These are phyloP conservation scores for Petrocephalus schoutedeni DNA, from an alignment of 2,797 vertebrate species.

Conservation along the genomic window DNA sequence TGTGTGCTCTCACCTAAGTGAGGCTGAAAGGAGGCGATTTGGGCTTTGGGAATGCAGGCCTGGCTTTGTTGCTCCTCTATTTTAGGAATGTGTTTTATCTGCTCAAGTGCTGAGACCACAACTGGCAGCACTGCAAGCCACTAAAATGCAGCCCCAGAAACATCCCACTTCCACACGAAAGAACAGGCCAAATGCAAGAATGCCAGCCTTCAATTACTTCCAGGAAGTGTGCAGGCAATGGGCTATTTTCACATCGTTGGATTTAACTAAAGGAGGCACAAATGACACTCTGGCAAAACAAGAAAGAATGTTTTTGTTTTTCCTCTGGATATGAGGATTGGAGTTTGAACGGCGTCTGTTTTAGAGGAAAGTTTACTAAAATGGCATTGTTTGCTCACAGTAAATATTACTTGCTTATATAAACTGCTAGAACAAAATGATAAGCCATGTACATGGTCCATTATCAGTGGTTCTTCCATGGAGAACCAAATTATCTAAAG, in stretches of 20 bases:
- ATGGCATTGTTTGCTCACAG: background rate
- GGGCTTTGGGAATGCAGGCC: constrained; percentile 20
- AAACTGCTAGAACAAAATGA: background rate
- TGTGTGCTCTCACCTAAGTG: background rate
- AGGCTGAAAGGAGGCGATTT: background rate
- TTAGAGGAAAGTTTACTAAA: background rate
- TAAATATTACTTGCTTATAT: background rate
- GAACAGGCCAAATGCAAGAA: constrained; percentile 24
- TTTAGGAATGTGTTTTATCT: constrained; percentile 44
- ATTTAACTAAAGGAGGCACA: constrained; percentile 3
- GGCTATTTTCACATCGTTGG: constrained; percentile 19
- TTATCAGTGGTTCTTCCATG: background rate
- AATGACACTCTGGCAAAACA: background rate
- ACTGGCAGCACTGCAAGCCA: constrained; percentile 19
- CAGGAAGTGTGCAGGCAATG: constrained; percentile 21
- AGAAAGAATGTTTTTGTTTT: background rate
- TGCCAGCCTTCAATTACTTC: constrained; percentile 28
- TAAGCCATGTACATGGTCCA: background rate
- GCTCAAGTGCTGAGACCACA: constrained; percentile 26
- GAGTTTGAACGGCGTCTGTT: background rate
- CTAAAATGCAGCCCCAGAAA: constrained; percentile 17
- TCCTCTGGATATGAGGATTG: background rate
- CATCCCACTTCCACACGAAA: constrained; percentile 16
- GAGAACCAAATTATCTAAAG: background rate
- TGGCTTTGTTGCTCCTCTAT: constrained; percentile 27